phyloP scores from a whole-genome alignment of 2,797 vertebrate species.

The Esox lucius region DNA sequence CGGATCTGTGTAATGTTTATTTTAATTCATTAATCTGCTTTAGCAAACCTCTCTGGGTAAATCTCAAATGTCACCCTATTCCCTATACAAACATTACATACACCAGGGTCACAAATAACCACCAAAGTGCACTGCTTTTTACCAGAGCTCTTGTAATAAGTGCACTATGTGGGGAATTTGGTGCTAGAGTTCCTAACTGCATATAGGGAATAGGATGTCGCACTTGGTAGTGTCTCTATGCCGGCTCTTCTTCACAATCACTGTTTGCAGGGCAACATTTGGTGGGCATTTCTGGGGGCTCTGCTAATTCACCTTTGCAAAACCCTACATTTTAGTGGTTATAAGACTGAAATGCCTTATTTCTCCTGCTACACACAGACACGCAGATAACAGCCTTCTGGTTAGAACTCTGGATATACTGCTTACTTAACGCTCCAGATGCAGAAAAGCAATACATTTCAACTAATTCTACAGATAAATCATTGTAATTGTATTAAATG shows the following conservation, averaged over 20 bases:
- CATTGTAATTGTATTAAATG: neutral
- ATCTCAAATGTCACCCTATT: conserved; percentile 64
- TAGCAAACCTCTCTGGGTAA: conserved; percentile 63
- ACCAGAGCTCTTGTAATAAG: neutral
- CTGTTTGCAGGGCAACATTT: conserved; percentile 51
- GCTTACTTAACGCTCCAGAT: conserved; percentile 45
- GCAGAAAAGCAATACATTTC: conserved; percentile 45
- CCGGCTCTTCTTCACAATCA: conserved; percentile 66
- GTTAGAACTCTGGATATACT: conserved; percentile 10
- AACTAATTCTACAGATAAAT: conserved; percentile 5
- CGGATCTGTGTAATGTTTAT: conserved; percentile 44
- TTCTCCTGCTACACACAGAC: conserved; percentile 34
- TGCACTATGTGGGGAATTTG: neutral
- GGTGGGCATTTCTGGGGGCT: conserved; percentile 58
- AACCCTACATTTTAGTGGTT: conserved; percentile 4
- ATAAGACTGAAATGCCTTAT: conserved; percentile 48
- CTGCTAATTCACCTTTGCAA: conserved; percentile 30
- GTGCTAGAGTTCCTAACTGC: neutral
- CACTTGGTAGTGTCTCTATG: conserved; percentile 42
- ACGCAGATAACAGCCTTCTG: neutral
- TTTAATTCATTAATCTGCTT: conserved; percentile 62
- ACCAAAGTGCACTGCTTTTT: neutral
- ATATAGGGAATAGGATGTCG: conserved; percentile 18
- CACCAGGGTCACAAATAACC: conserved; percentile 1
- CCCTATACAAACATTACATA: conserved; percentile 9